These are phyloP conservation scores for Danio tinwini DNA, from an alignment of 2,797 vertebrate species.

Conservation along the genomic window DNA sequence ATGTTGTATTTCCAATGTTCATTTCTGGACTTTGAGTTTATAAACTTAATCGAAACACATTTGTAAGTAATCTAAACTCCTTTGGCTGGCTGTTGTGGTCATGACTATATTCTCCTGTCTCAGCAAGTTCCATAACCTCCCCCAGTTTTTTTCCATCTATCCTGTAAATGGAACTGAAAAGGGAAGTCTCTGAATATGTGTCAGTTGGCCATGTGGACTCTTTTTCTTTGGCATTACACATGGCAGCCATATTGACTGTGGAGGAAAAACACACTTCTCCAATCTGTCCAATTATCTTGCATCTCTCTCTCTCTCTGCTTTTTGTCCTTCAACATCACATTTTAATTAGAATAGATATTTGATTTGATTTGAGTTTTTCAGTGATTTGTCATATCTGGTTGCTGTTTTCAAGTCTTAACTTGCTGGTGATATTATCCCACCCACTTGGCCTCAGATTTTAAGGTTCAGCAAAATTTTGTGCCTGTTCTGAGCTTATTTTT, in stretches of 20 bases:
- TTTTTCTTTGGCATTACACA: slow-evolving; percentile 60
- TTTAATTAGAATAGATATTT: background rate
- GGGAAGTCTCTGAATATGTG: slow-evolving; percentile 68
- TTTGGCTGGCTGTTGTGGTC: slow-evolving; percentile 29
- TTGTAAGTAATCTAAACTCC: slow-evolving; percentile 28
- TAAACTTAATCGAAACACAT: background rate
- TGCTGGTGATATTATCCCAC: background rate
- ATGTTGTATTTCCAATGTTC: slow-evolving; percentile 30
- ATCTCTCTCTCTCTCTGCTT: background rate
- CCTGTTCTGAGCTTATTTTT: slow-evolving; percentile 28
- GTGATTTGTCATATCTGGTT: slow-evolving; percentile 5
- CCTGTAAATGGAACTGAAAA: slow-evolving; percentile 66
- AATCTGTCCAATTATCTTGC: slow-evolving; percentile 49
- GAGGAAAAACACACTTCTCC: slow-evolving; percentile 51
- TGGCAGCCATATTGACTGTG: slow-evolving; percentile 50
- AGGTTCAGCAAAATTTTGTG: slow-evolving; percentile 23
- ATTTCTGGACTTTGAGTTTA: slow-evolving; percentile 21
- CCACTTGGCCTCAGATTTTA: background rate
- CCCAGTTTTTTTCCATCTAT: slow-evolving; percentile 59
- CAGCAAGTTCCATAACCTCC: slow-evolving; percentile 58
- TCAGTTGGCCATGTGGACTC: slow-evolving; percentile 71
- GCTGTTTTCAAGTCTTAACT: background rate
- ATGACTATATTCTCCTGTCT: slow-evolving; percentile 50
- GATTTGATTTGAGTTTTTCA: background rate
- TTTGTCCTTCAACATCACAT: background rate